phyloP scores from a whole-genome alignment of 2,888 invertebrate species.

The Dasypogon diadema region DNA sequence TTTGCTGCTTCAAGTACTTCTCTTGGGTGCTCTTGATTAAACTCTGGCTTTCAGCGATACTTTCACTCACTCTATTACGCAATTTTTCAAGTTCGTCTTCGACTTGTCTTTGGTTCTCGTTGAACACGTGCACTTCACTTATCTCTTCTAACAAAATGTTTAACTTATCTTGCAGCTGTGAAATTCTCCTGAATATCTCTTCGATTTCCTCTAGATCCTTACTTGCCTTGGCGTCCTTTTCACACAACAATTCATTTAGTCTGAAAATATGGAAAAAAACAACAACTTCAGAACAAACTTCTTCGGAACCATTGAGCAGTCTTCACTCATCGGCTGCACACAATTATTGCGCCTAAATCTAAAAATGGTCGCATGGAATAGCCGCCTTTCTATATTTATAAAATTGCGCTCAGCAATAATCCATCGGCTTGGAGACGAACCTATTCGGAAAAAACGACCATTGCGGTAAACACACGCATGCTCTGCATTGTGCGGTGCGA shows the following conservation, averaged over 20 bases:
- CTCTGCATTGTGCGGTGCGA: no score
- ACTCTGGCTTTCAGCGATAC: slow-evolving; percentile 72
- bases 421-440: background rate
- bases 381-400: slow-evolving; percentile 9
- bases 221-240: slow-evolving; percentile 80
- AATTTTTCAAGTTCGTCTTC: slow-evolving; percentile 74
- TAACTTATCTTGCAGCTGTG: slow-evolving; percentile 77
- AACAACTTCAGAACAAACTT: background rate
- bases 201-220: slow-evolving; percentile 83
- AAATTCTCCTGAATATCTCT: slow-evolving; percentile 77
- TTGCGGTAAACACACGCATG: no score
- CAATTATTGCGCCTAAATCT: slow-evolving; percentile 26
- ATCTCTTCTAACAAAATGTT: slow-evolving; percentile 77
- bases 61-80: slow-evolving; percentile 72
- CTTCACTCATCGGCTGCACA: slow-evolving; percentile 5
- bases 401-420: slow-evolving; percentile 12
- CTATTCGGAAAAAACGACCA: no score
- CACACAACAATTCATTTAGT: slow-evolving; percentile 83
- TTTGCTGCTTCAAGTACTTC: slow-evolving; percentile 74
- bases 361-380: slow-evolving; percentile 26
- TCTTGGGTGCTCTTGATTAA: slow-evolving; percentile 74
- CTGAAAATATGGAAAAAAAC: slow-evolving; percentile 69
- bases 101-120: slow-evolving; percentile 76
- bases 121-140: slow-evolving; percentile 81
- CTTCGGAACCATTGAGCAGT: background rate